Conservation (phyloP, 2,113 vertebrate genomes). For the Numenius arquata region DNA sequence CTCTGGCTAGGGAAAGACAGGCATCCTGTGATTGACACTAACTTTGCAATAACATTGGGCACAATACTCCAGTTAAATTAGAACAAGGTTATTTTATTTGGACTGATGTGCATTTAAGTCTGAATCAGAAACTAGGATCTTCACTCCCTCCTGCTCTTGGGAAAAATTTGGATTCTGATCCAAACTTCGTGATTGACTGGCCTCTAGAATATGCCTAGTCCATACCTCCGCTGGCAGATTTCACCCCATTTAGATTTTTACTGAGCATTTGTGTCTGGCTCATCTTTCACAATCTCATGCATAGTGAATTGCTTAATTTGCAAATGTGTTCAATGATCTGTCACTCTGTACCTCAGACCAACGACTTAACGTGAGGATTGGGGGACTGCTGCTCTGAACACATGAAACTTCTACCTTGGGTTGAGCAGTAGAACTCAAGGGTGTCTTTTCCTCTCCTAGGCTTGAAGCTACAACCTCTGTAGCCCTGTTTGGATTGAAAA, state of each 20-base stretch:
- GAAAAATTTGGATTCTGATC: background rate
- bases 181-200: background rate
- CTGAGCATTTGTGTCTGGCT: background rate
- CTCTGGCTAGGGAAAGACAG: background rate
- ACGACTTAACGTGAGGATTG: background rate
- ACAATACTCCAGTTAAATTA: conserved; percentile 7
- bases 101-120: background rate
- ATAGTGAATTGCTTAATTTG: background rate
- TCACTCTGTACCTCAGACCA: background rate
- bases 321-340: background rate
- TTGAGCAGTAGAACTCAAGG: background rate
- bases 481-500: background rate
- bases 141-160: background rate
- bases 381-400: background rate
- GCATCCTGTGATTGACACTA: conserved; percentile 23
- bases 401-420: background rate
- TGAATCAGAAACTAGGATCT: background rate
- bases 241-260: background rate
- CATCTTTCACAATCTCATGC: background rate
- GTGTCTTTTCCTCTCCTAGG: background rate
- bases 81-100: conserved; percentile 25
- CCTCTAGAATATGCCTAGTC: background rate
- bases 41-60: background rate
- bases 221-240: background rate
- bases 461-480: background rate